Conservation (phyloP, 2,888 invertebrate genomes). For the Agrochola lychnidis region DNA sequence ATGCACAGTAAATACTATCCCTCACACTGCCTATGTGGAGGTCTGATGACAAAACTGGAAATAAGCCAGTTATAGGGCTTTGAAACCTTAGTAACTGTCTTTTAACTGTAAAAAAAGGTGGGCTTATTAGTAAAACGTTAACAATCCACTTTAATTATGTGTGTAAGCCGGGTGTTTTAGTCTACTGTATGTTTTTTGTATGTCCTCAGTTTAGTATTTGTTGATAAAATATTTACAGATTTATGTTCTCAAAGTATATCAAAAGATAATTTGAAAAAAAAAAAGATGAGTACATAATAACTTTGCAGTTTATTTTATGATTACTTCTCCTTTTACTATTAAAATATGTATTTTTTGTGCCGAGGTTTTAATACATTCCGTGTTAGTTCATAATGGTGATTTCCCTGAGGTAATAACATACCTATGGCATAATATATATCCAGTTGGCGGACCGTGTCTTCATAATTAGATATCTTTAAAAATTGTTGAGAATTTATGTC, state of each 20-base stretch:
- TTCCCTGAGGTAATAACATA: constrained; percentile 79
- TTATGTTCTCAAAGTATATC: neutral
- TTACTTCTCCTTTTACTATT: neutral
- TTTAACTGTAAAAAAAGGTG: constrained; percentile 92
- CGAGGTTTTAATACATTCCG: neutral
- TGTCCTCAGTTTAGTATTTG: neutral
- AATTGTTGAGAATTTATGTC: constrained; percentile 95
- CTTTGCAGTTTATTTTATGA: neutral
- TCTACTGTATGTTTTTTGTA: neutral
- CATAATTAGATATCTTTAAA: constrained; percentile 96
- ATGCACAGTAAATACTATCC: constrained; percentile 99
- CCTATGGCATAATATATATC: constrained; percentile 98
- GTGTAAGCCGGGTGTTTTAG: neutral
- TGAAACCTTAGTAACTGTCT: constrained; percentile 97
- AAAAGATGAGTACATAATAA: neutral
- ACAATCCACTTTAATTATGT: neutral
- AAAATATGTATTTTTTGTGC: neutral
- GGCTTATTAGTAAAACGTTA: neutral
- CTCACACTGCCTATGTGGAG: constrained; percentile 96
- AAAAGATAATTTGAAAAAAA: neutral
- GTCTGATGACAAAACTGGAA: constrained; percentile 96
- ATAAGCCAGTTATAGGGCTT: constrained; percentile 98
- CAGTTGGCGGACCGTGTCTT: constrained; percentile 96
- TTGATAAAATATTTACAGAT: neutral
- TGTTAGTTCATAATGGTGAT: neutral